phyloP scores from a whole-genome alignment of 2,797 vertebrate species.

The Trematomus bernacchii region DNA sequence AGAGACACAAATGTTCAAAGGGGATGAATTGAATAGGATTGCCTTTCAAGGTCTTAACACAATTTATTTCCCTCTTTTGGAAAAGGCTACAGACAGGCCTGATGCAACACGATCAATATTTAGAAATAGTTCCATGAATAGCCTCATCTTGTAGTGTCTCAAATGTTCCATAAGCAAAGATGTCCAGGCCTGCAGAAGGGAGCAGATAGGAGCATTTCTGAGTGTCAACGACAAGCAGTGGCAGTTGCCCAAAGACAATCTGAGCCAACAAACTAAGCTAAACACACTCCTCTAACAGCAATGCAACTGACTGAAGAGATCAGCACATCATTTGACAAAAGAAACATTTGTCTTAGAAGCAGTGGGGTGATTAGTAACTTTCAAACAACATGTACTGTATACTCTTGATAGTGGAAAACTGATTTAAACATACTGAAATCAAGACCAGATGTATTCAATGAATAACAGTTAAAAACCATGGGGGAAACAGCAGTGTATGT shows the following conservation, averaged over 20 bases:
- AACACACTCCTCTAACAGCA: slow-evolving; percentile 52
- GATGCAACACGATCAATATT: slow-evolving; percentile 64
- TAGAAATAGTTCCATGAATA: slow-evolving; percentile 53
- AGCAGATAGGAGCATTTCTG: slow-evolving; percentile 55
- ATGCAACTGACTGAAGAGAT: slow-evolving; percentile 43
- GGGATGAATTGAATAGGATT: slow-evolving; percentile 5
- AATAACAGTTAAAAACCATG: slow-evolving; percentile 3
- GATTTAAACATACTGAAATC: slow-evolving; percentile 33
- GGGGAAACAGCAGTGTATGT: slow-evolving; percentile 14
- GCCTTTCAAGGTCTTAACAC: not conserved
- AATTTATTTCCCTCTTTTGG: slow-evolving; percentile 36
- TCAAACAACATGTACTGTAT: slow-evolving; percentile 42
- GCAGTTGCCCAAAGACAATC: slow-evolving; percentile 69
- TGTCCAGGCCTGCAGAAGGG: slow-evolving; percentile 66
- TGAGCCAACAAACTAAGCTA: slow-evolving; percentile 63
- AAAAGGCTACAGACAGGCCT: slow-evolving; percentile 37
- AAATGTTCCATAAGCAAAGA: slow-evolving; percentile 78
- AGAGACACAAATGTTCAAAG: slow-evolving; percentile 7
- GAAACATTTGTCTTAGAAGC: slow-evolving; percentile 52
- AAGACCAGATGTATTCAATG: slow-evolving; percentile 28
- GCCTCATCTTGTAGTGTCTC: slow-evolving; percentile 68
- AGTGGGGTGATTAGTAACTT: slow-evolving; percentile 44
- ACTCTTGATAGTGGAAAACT: slow-evolving; percentile 17
- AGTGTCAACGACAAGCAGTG: slow-evolving; percentile 63
- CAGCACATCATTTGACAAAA: slow-evolving; percentile 58